Evolutionary conservation across 92 coral and sea anemone species (phyloP).

Genomic region (Micromussa lordhowensis): DNA sequence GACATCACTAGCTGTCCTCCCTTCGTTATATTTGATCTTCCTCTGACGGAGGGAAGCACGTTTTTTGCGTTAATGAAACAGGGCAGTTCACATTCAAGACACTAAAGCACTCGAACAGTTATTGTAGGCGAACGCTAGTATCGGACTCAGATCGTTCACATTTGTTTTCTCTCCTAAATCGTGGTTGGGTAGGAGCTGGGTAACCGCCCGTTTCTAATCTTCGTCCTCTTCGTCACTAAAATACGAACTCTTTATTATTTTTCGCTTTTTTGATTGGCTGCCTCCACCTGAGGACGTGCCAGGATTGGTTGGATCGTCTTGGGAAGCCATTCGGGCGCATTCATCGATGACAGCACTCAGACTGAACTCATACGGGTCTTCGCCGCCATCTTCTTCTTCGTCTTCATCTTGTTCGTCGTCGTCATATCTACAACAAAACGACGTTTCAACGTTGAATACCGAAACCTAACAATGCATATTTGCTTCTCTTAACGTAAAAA

Average conservation of each 20-base stretch:
- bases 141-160: not conserved
- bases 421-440: conserved; percentile 49
- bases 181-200: not conserved
- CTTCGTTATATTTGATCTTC: no score
- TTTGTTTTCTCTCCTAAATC: not conserved
- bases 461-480: not conserved
- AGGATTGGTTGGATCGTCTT: conserved; percentile 57
- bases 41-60: no score
- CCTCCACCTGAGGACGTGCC: conserved; percentile 29
- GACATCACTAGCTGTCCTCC: no score
- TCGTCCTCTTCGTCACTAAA: conserved; percentile 94
- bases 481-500: not conserved
- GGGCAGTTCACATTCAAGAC: no score
- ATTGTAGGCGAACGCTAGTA: not conserved
- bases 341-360: conserved; percentile 99
- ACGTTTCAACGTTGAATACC: not conserved
- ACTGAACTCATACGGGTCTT: conserved; percentile 95
- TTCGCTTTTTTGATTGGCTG: conserved; percentile 68
- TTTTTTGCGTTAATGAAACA: no score
- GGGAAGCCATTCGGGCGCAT: conserved; percentile 84
- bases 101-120: no score
- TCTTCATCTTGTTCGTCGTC: conserved; percentile 68
- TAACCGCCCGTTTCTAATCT: conserved; percentile 15
- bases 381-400: conserved; percentile 78
- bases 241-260: conserved; percentile 83